These are phyloP conservation scores for Phycodurus eques DNA, from an alignment of 2,113 vertebrate species.

Conservation along the genomic window DNA sequence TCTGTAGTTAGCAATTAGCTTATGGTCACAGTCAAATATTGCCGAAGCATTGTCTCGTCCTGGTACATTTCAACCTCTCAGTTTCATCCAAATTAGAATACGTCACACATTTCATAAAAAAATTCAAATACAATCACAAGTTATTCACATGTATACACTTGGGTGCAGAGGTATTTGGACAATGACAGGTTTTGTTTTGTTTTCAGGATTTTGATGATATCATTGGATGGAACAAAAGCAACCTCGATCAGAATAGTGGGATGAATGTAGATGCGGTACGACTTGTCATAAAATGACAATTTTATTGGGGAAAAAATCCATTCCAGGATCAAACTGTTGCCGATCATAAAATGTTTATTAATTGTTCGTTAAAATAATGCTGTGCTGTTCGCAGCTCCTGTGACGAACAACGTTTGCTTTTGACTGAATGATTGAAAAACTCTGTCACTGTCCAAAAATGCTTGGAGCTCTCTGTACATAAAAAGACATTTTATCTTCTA, in stretches of 20 bases:
- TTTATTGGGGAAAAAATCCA: too few relatives aligned
- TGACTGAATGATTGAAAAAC: not conserved
- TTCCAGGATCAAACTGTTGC: too few relatives aligned
- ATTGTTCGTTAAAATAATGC: too few relatives aligned
- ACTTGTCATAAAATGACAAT: too few relatives aligned
- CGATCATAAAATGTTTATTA: too few relatives aligned
- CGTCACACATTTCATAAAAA: not conserved
- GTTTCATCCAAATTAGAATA: not conserved
- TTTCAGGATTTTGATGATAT: too few relatives aligned
- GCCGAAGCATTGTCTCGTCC: not conserved
- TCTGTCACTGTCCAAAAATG: not conserved
- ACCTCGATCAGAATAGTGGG: too few relatives aligned
- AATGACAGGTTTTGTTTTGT: not conserved
- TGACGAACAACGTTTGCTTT: too few relatives aligned
- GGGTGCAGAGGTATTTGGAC: not conserved
- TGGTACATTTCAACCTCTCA: too few relatives aligned
- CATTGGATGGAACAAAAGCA: too few relatives aligned
- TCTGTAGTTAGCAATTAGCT: not conserved
- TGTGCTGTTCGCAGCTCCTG: too few relatives aligned
- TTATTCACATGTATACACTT: not conserved
- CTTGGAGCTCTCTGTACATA: not conserved
- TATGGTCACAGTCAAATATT: not conserved
- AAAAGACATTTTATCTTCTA: not conserved
- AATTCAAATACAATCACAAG: not conserved
- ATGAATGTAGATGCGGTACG: too few relatives aligned